Base-by-base conservation (phyloP, 2,888 invertebrate species). In the Dimorphilus gyrociliatus region DNA sequence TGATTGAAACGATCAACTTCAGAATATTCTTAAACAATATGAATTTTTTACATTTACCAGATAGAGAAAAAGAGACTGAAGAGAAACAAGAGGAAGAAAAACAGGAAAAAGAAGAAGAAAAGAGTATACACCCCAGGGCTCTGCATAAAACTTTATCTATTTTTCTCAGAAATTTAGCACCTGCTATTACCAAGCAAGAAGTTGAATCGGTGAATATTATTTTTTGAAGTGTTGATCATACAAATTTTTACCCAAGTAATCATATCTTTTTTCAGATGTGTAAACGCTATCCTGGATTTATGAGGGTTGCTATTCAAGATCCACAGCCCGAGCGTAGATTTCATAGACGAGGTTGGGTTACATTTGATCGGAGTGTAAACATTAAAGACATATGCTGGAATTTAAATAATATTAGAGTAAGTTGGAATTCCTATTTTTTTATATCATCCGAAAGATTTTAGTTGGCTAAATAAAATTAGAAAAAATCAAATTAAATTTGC, bases 381-480 rank as follows among this genome's bases (percentile, higher is more conserved):
- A 94, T 97, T 44, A 94, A 94, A 59, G 94, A 97, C 57, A 94
- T 97, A 44, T 97, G 94, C 64, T 97, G 92, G 92, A 86, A 84
- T 57, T 71, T 99, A 24, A 94, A 92, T 59, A 90, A 85, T 46
- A 82, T 88, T 38, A 72, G 92, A 50, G 74, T 80, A 61, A 62
- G 65, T 35, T 32, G 16, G 51, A 16, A 16, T 37, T 8, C 15
- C n/a, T 14, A 3, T 7, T 10, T 1, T 17, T 0, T n/a, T n/a
- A n/a, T n/a, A n/a, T n/a, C n/a, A n/a, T n/a, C n/a, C n/a, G n/a
- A n/a, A n/a, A n/a, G n/a, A n/a, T n/a, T n/a, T n/a, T n/a, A n/a
- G n/a, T n/a, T n/a, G n/a, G n/a, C n/a, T n/a, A n/a, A n/a, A n/a
- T n/a, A n/a, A n/a, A n/a, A n/a, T n/a, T n/a, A n/a, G n/a, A n/a